Conservation (phyloP, 2,113 vertebrate species). For the Apaloderma vittatum region DNA sequence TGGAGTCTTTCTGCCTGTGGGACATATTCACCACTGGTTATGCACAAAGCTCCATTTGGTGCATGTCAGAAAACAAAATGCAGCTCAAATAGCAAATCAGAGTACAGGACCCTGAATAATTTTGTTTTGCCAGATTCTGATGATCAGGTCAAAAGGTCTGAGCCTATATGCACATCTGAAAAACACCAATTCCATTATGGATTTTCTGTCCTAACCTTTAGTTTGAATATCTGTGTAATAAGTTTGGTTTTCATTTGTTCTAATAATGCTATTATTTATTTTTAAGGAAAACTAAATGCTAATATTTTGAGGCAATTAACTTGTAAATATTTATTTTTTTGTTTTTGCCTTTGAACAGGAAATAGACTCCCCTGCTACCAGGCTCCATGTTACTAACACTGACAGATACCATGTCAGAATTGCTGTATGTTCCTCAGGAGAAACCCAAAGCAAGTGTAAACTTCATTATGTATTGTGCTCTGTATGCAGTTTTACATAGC, state of each 20-base stretch:
- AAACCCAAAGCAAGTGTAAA: conserved; percentile 72
- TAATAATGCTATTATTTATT: not conserved
- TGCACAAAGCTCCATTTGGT: not conserved
- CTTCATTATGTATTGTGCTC: conserved; percentile 53
- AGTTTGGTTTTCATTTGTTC: not conserved
- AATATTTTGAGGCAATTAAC: not conserved
- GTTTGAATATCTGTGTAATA: not conserved
- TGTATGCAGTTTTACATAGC: conserved; percentile 53
- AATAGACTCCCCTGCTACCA: not conserved
- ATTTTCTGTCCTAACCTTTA: not conserved
- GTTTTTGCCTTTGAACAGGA: not conserved
- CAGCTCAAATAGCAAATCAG: not conserved
- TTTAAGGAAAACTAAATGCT: not conserved
- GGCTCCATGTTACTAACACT: conserved; percentile 70
- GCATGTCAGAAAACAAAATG: not conserved
- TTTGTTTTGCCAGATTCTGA: not conserved
- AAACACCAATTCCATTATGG: not conserved
- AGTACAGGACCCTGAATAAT: not conserved
- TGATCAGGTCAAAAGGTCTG: not conserved
- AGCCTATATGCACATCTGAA: not conserved
- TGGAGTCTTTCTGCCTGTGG: not conserved
- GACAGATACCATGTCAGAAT: conserved; percentile 39
- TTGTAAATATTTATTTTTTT: not conserved
- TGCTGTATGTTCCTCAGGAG: conserved; percentile 45
- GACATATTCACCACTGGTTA: not conserved